These are phyloP conservation scores for Linnaemya vulpina DNA, from an alignment of 2,888 invertebrate genomes.

Conservation along the genomic window DNA sequence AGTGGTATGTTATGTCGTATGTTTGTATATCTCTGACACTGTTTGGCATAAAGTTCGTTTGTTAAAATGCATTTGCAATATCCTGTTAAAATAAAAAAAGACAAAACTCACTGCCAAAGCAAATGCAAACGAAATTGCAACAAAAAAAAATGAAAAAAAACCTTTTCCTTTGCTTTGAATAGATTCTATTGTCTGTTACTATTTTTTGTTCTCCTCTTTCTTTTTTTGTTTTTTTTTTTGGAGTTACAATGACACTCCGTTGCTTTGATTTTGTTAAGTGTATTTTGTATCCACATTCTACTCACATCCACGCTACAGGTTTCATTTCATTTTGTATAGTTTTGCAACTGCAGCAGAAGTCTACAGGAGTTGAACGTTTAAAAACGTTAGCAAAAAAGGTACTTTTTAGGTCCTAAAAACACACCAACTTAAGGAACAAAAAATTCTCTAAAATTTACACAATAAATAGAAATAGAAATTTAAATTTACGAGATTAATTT, in stretches of 20 bases:
- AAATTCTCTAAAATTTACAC: too few species aligned
- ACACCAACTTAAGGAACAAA: too few species aligned
- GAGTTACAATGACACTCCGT: conserved; percentile 54
- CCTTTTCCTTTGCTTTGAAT: conserved; percentile 43
- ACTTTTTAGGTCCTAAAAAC: too few species aligned
- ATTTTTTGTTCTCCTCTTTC: too few species aligned
- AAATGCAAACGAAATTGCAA: conserved; percentile 54
- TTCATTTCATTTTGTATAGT: conserved; percentile 45
- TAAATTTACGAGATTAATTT: too few species aligned
- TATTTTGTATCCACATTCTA: conserved; percentile 47
- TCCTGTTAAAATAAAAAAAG: conserved; percentile 62
- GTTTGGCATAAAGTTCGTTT: neutral
- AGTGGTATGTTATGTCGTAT: conserved; percentile 15
- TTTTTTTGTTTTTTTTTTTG: conserved; percentile 25
- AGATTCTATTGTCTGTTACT: conserved; percentile 62
- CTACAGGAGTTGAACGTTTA: neutral
- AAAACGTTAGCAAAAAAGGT: neutral
- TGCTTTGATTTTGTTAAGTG: neutral
- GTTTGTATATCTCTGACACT: neutral
- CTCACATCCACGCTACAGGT: conserved; percentile 57
- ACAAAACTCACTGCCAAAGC: neutral
- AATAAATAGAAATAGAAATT: too few species aligned
- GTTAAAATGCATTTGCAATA: conserved; percentile 62
- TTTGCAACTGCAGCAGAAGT: conserved; percentile 9
- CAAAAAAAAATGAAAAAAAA: too few species aligned